Percentiles rank a stretch among this genome's conserved stretches.
Evolutionary conservation across 2,797 vertebrate species (phyloP).

Genomic region (Pristis pectinata): DNA sequence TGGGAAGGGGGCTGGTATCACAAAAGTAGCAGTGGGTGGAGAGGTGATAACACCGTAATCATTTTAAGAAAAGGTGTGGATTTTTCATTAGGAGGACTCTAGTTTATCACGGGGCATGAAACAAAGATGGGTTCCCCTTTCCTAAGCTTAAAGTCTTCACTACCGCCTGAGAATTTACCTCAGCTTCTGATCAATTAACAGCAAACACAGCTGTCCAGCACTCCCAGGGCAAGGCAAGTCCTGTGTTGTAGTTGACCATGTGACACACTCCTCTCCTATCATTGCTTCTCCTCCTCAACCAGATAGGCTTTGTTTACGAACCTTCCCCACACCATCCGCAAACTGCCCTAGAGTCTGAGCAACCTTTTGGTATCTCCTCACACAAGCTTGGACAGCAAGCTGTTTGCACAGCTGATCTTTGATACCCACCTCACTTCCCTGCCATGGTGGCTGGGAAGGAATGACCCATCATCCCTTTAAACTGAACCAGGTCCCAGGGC

Average conservation of each 20-base stretch:
- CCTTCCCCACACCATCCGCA: neutral
- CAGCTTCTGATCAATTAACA: neutral
- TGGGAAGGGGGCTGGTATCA: too few species aligned
- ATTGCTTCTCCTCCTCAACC: neutral
- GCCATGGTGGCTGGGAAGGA: neutral
- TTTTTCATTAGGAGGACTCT: neutral
- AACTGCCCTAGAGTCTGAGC: neutral
- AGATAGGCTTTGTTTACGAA: neutral
- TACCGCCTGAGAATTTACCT: neutral
- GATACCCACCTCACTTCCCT: neutral
- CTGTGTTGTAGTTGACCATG: neutral
- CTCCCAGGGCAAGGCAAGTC: neutral
- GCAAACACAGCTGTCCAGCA: neutral
- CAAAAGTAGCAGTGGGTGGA: too few species aligned
- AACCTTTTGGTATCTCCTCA: neutral
- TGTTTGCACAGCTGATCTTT: neutral
- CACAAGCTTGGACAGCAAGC: neutral
- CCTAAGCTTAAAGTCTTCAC: neutral
- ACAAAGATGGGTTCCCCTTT: neutral
- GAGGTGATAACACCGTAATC: neutral
- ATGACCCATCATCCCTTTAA: neutral
- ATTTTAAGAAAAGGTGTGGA: neutral
- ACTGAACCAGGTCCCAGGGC: neutral
- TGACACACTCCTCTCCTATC: neutral
- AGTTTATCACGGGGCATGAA: neutral